Conservation (phyloP, 2,888 invertebrate species). For the Drosophila neonasuta region DNA sequence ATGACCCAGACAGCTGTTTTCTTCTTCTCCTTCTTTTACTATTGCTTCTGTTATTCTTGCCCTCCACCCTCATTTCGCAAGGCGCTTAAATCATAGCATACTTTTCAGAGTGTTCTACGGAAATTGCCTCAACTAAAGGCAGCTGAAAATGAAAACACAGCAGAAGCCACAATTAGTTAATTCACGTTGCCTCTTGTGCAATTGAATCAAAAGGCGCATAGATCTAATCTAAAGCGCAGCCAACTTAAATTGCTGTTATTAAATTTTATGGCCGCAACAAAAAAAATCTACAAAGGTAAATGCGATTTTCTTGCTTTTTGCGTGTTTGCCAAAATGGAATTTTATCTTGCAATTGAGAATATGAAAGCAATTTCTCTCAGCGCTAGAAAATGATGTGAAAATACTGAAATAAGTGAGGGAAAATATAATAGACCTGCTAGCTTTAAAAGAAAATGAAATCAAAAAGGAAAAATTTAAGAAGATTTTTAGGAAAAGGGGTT, state of each 20-base stretch:
- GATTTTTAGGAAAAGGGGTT: too few relatives aligned
- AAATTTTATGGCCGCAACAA: conserved; percentile 42
- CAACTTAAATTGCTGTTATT: conserved; percentile 53
- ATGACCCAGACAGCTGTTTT: conserved; percentile 71
- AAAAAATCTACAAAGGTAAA: conserved; percentile 1
- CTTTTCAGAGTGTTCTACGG: conserved; percentile 37
- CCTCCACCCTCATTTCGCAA: background rate
- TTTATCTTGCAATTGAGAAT: conserved; percentile 34
- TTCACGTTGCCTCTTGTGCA: conserved; percentile 26
- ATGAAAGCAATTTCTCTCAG: conserved; percentile 21
- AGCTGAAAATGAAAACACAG: background rate
- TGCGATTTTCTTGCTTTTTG: conserved; percentile 11
- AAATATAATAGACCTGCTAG: background rate
- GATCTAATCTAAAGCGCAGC: conserved; percentile 46
- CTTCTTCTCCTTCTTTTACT: conserved; percentile 4
- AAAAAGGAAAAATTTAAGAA: too few relatives aligned
- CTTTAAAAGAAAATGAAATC: background rate
- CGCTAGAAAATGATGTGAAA: conserved; percentile 16
- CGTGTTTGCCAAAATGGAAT: conserved; percentile 34
- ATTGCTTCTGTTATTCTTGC: background rate
- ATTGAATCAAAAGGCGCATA: conserved; percentile 50
- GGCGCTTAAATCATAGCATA: conserved; percentile 57
- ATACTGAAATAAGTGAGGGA: background rate
- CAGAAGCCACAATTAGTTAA: conserved; percentile 50
- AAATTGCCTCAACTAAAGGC: conserved; percentile 28